Percentiles rank a stretch among this genome's conserved stretches.
These are phyloP conservation scores for Punctoribates punctum DNA, from an alignment of 2,888 invertebrate species.

Conservation along the genomic window DNA sequence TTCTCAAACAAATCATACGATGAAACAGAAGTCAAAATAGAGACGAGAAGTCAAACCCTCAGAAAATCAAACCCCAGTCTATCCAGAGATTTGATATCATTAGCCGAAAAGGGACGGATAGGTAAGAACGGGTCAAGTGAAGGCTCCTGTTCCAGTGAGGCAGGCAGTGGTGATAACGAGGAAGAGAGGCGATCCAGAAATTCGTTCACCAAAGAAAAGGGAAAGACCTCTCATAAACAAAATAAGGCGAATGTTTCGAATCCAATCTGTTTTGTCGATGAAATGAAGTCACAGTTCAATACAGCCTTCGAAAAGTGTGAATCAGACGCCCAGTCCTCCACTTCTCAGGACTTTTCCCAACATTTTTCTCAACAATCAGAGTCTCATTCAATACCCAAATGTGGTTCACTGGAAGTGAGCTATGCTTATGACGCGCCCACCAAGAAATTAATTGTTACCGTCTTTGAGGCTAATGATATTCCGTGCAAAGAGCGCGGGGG, in stretches of 20 bases:
- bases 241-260: slow-evolving; percentile 21
- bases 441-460: slow-evolving; percentile 85
- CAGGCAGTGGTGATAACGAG: slow-evolving; percentile 48
- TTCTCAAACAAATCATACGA: not conserved
- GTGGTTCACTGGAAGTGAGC: slow-evolving; percentile 80
- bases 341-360: slow-evolving; percentile 36
- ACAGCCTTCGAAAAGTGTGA: slow-evolving; percentile 31
- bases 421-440: slow-evolving; percentile 84
- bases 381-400: slow-evolving; percentile 38
- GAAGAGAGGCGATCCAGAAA: slow-evolving; percentile 44
- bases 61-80: slow-evolving; percentile 28
- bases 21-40: not conserved
- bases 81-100: slow-evolving; percentile 49
- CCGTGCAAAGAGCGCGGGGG: slow-evolving; percentile 66
- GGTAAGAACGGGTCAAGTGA: slow-evolving; percentile 47
- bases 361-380: slow-evolving; percentile 28
- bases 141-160: slow-evolving; percentile 49
- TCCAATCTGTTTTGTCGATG: slow-evolving; percentile 45
- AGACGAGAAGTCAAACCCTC: not conserved
- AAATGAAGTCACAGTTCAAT: slow-evolving; percentile 32
- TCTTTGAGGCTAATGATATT: slow-evolving; percentile 78
- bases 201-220: slow-evolving; percentile 43
- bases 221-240: slow-evolving; percentile 33
- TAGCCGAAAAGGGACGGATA: slow-evolving; percentile 50
- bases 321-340: slow-evolving; percentile 40